Conservation (phyloP, 2,888 invertebrate species). For the Metalampra italica region DNA sequence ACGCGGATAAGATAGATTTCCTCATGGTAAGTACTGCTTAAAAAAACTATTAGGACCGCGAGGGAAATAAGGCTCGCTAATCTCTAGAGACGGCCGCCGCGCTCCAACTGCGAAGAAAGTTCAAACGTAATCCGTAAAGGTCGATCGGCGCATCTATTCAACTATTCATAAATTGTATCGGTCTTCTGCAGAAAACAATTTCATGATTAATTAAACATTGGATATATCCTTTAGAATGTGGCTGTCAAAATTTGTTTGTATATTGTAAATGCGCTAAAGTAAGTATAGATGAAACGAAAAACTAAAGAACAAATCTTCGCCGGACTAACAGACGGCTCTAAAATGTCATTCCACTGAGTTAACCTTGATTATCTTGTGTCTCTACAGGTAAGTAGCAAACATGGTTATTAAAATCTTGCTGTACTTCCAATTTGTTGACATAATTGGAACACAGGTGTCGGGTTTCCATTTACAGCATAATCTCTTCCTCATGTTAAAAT, state of each 20-base stretch:
- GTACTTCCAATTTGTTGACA: too few species aligned
- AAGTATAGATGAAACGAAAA: too few species aligned
- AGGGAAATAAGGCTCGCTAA: slow-evolving; percentile 19
- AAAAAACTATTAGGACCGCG: slow-evolving; percentile 17
- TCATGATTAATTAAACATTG: too few species aligned
- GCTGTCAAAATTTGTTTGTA: too few species aligned
- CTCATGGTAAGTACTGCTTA: slow-evolving; percentile 10
- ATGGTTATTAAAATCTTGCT: too few species aligned
- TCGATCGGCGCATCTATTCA: neutral
- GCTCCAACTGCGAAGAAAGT: slow-evolving; percentile 4
- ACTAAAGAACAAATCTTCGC: too few species aligned
- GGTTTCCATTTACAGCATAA: slow-evolving; percentile 7
- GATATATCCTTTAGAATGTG: too few species aligned
- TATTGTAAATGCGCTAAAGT: too few species aligned
- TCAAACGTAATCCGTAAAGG: neutral
- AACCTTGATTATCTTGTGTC: too few species aligned
- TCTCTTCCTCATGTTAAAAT: slow-evolving; percentile 8
- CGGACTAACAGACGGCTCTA: too few species aligned
- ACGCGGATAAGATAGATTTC: slow-evolving; percentile 28
- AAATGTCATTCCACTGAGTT: too few species aligned
- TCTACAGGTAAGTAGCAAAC: too few species aligned
- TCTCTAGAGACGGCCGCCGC: slow-evolving; percentile 6
- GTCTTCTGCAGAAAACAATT: neutral
- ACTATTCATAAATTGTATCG: neutral
- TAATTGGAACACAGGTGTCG: neutral